Evolutionary conservation across 2,113 vertebrate species (phyloP).

Genomic region (Microtus pennsylvanicus): DNA sequence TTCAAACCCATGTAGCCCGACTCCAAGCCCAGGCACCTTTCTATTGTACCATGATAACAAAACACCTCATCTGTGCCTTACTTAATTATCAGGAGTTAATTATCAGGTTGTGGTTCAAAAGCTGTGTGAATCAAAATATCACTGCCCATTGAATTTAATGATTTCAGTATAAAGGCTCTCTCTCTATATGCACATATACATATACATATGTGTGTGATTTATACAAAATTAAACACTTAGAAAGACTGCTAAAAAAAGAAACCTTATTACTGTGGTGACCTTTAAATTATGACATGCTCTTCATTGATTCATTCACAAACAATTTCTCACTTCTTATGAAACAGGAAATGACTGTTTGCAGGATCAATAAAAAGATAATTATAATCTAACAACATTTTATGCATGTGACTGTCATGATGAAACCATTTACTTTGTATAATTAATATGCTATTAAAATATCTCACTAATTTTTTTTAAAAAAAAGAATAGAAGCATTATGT

Average conservation of each 20-base stretch:
- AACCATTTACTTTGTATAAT: not conserved
- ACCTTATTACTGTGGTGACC: not conserved
- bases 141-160: slow-evolving; percentile 10
- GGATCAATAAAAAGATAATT: not conserved
- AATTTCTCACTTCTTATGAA: not conserved
- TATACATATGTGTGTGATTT: not conserved
- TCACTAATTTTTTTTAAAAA: not conserved
- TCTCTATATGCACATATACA: not conserved
- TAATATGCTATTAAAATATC: not conserved
- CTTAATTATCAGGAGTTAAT: slow-evolving; percentile 26
- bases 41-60: not conserved
- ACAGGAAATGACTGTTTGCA: not conserved
- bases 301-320: slow-evolving; percentile 21
- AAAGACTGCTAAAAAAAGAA: not conserved
- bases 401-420: not conserved
- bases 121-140: not conserved
- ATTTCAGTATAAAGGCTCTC: slow-evolving; percentile 41
- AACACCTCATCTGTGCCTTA: not conserved
- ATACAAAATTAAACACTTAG: slow-evolving; percentile 22
- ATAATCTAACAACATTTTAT: not conserved
- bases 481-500: not conserved
- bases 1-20: not conserved
- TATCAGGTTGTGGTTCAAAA: not conserved
- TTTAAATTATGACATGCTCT: slow-evolving; percentile 32
- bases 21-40: not conserved